phyloP scores from a whole-genome alignment of 2,888 invertebrate genomes.

The Drosophila anomelani region DNA sequence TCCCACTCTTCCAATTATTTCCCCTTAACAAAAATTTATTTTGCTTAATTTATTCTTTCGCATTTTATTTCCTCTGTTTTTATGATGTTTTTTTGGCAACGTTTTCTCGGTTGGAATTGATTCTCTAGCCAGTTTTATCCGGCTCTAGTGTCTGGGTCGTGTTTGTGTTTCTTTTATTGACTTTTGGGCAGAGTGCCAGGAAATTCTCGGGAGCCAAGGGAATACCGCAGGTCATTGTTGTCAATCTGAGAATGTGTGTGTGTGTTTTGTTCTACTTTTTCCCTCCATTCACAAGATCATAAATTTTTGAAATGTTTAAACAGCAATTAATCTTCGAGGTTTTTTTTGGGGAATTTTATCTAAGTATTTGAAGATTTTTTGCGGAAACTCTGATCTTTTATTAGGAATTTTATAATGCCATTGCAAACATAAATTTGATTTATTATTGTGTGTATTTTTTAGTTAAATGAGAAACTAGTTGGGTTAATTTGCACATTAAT shows the following conservation, averaged over 20 bases:
- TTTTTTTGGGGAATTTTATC: slow-evolving; percentile 2
- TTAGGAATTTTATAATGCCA: slow-evolving; percentile 17
- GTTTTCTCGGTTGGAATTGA: slow-evolving; percentile 38
- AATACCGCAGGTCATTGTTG: slow-evolving; percentile 66
- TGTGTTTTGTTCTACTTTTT: slow-evolving; percentile 26
- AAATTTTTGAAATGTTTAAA: slow-evolving; percentile 36
- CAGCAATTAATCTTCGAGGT: slow-evolving; percentile 21
- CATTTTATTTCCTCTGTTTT: slow-evolving; percentile 13
- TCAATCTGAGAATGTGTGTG: slow-evolving; percentile 37
- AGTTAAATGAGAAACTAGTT: slow-evolving; percentile 31
- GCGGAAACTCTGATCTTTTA: slow-evolving; percentile 2
- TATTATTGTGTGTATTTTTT: slow-evolving; percentile 15
- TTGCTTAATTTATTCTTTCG: slow-evolving; percentile 23
- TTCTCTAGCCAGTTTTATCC: slow-evolving; percentile 54
- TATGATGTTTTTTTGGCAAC: slow-evolving; percentile 36
- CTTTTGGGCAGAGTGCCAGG: slow-evolving; percentile 60
- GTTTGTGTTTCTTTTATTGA: slow-evolving; percentile 38
- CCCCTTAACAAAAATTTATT: slow-evolving; percentile 1
- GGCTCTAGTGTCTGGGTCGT: slow-evolving; percentile 41
- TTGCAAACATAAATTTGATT: slow-evolving; percentile 22
- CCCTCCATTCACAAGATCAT: slow-evolving; percentile 31
- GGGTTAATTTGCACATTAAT: slow-evolving; percentile 34
- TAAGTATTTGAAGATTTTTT: neutral
- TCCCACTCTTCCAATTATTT: slow-evolving; percentile 6
- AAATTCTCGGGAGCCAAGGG: slow-evolving; percentile 50